These are phyloP conservation scores for Latheticus oryzae DNA, from an alignment of 2,888 invertebrate species.

Conservation along the genomic window DNA sequence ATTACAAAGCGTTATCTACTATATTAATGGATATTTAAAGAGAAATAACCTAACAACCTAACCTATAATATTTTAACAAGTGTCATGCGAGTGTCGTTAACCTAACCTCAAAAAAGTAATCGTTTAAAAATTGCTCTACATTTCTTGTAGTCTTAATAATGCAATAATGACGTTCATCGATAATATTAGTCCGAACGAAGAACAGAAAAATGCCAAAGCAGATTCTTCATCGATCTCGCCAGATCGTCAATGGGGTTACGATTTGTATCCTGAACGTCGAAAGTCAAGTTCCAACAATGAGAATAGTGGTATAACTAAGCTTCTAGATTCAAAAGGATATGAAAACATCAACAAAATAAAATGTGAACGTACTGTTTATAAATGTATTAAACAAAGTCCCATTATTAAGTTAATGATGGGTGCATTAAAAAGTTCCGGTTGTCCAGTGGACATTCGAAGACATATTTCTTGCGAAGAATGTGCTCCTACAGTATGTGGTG, in stretches of 20 bases:
- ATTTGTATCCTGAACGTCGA: slow-evolving; percentile 85
- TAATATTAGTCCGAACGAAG: background rate
- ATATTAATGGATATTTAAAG: no score
- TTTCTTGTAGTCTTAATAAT: no score
- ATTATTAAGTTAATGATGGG: slow-evolving; percentile 87
- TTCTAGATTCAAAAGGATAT: slow-evolving; percentile 76
- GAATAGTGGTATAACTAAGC: slow-evolving; percentile 67
- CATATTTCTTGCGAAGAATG: slow-evolving; percentile 95
- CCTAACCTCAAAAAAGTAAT: no score
- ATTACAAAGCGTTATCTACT: no score
- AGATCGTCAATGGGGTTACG: slow-evolving; percentile 74
- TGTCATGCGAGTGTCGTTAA: no score
- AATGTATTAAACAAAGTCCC: slow-evolving; percentile 81
- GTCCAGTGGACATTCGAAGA: slow-evolving; percentile 83
- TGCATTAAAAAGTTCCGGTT: slow-evolving; percentile 83
- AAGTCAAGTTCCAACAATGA: slow-evolving; percentile 73
- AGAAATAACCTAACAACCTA: no score
- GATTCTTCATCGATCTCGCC: background rate
- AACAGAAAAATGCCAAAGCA: background rate
- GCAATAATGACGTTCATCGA: slow-evolving; percentile 24
- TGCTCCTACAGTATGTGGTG: slow-evolving; percentile 85
- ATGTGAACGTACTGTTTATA: slow-evolving; percentile 84
- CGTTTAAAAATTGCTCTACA: no score
- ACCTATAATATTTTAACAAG: no score
- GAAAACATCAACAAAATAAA: slow-evolving; percentile 78